Base-by-base conservation (phyloP, 2,888 invertebrate species). In the Agrilus cyanescens region DNA sequence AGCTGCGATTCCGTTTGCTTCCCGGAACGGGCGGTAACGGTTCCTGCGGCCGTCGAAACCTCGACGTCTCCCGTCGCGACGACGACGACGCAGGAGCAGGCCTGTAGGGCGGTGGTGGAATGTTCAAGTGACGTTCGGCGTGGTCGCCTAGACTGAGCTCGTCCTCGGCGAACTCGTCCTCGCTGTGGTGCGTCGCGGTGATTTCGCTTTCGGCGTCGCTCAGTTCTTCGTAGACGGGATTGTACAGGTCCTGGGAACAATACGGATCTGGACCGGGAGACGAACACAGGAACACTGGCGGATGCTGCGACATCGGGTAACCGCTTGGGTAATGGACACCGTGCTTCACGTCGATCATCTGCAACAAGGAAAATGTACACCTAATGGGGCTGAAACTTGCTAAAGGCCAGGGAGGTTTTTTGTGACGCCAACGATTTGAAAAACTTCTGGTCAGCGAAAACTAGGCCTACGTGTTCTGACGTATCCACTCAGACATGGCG, bases 91-190 rank as follows among this genome's bases (percentile, higher is more conserved):
- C 57, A 32, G 53, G 51, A 36, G 58, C 58, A 14, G 59, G 53
- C 33, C 65, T 55, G 54, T 62, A 66, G 4, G 62, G 58, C 4
- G 62, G 62, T 29, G 63, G 65, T 64, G 72, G 50, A 65, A 73
- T 51, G 50, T 64, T 61, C 35, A 65, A 49, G 31, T 61, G 51
- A 39, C 62, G 52, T 39, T 52, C 53, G 37, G 50, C 46, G 40
- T 63, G 71, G 42, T 73, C 75, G 1, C 70, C 73, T 50, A 75
- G 59, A 48, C 75, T 82, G 12, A 87, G 71, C 59, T 87, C 87
- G 60, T 87, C 87, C 66, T 86, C 87, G 38, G 86, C 86, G 59
- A 87, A 86, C 58, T 87, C 86, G 57, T 87, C 87, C 59, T 86
- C 87, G 58, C 85, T 85, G 58, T 79, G 80, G 31, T 78, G 72